These are phyloP conservation scores for Chaetura pelagica DNA, from an alignment of 2,113 vertebrate genomes.

Conservation along the genomic window DNA sequence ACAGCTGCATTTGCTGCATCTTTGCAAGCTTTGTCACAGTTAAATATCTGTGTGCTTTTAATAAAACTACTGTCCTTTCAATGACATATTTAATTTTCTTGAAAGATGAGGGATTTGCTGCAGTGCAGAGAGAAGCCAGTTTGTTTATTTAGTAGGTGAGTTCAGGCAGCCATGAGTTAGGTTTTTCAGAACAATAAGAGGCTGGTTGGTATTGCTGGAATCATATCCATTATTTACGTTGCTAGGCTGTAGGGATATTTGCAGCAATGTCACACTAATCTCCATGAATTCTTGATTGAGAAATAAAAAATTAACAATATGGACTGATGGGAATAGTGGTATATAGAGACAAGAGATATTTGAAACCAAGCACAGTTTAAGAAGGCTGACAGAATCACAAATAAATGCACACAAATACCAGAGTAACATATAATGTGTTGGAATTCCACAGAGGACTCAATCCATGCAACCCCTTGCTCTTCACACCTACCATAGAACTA, in stretches of 20 bases:
- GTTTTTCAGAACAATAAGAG: not conserved
- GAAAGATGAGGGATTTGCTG: not conserved
- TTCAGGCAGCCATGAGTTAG: not conserved
- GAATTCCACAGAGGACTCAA: not conserved
- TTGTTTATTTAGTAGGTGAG: conserved; percentile 15
- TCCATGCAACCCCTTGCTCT: not conserved
- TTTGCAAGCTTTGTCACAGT: not conserved
- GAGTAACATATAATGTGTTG: not conserved
- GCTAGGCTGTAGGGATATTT: not conserved
- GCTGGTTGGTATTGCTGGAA: not conserved
- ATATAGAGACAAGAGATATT: not conserved
- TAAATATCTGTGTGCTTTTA: not conserved
- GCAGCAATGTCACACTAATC: conserved; percentile 54
- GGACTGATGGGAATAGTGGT: conserved; percentile 4
- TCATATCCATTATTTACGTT: not conserved
- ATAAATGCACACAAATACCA: not conserved
- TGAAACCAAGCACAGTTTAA: not conserved
- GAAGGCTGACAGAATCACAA: not conserved
- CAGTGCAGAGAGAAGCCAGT: not conserved
- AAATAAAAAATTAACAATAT: conserved; percentile 68
- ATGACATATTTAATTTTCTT: not conserved
- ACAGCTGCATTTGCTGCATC: not conserved
- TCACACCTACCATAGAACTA: not conserved
- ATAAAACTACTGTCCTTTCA: not conserved
- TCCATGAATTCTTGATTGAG: conserved; percentile 53